phyloP scores from a whole-genome alignment of 2,113 vertebrate species.

The Hyaena hyaena region DNA sequence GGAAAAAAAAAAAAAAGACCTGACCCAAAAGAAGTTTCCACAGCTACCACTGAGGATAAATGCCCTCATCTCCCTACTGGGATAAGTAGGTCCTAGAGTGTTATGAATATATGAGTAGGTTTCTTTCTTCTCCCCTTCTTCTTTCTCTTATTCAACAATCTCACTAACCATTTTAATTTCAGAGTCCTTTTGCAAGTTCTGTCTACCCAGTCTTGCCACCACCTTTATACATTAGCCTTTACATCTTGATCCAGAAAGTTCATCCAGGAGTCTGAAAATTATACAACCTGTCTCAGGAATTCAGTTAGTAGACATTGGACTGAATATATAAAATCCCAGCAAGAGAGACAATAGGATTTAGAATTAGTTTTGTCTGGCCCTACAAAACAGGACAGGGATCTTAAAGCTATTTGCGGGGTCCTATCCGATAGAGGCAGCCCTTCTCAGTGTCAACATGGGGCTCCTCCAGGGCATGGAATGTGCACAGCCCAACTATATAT shows the following conservation, averaged over 20 bases:
- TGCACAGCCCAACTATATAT: neutral
- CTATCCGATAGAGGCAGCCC: neutral
- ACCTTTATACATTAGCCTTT: neutral
- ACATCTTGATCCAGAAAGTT: neutral
- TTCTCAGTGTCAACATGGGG: neutral
- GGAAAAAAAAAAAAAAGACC: too few relatives aligned
- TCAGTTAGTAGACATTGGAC: neutral
- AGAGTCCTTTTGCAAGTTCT: neutral
- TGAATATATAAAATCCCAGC: conserved; percentile 36
- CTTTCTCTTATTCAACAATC: neutral
- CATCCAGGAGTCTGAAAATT: neutral
- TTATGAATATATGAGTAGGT: neutral
- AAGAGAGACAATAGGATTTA: neutral
- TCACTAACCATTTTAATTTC: conserved; percentile 12
- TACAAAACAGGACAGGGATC: neutral
- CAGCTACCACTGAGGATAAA: neutral
- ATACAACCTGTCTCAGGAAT: neutral
- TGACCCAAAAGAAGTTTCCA: neutral
- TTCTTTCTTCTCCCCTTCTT: neutral
- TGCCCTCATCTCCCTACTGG: neutral
- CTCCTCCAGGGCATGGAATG: neutral
- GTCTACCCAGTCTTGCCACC: neutral
- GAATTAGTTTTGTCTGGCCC: neutral
- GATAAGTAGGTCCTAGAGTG: neutral
- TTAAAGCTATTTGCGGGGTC: neutral